These are phyloP conservation scores for Bombyx mandarina DNA, from an alignment of 1,140 invertebrate genomes.

Conservation along the genomic window DNA sequence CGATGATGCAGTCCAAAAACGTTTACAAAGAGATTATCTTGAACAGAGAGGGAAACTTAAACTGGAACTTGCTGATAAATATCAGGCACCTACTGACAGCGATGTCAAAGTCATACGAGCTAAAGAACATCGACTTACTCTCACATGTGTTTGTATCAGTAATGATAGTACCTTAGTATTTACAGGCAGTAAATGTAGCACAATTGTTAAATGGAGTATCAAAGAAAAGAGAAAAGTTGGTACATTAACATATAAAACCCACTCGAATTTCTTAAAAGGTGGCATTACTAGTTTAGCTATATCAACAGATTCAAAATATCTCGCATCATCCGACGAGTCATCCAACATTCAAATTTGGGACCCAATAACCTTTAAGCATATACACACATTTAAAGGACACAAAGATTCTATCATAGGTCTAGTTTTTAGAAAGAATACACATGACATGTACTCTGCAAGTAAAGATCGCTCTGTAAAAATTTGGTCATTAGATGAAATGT, in stretches of 20 bases:
- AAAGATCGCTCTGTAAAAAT: conserved; percentile 91
- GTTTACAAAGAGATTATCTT: conserved; percentile 86
- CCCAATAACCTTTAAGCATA: conserved; percentile 79
- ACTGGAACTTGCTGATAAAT: conserved; percentile 80
- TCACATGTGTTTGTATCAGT: conserved; percentile 88
- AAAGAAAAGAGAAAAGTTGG: conserved; percentile 72
- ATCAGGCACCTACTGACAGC: conserved; percentile 65
- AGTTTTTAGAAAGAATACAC: conserved; percentile 88
- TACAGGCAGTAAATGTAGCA: conserved; percentile 90
- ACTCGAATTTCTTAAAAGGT: conserved; percentile 66
- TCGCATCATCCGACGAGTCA: conserved; percentile 85
- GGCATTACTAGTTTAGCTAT: conserved; percentile 82
- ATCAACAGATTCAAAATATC: conserved; percentile 87
- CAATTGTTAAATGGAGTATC: conserved; percentile 87
- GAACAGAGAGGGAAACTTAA: conserved; percentile 87
- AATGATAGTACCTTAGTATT: conserved; percentile 82
- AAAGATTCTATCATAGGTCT: conserved; percentile 83
- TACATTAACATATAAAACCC: conserved; percentile 70
- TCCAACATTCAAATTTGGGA: conserved; percentile 89
- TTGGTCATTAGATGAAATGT: conserved; percentile 96
- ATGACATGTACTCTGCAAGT: conserved; percentile 88
- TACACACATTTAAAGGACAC: conserved; percentile 89
- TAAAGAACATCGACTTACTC: conserved; percentile 82
- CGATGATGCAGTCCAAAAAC: conserved; percentile 77
- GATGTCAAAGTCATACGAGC: conserved; percentile 73